Evolutionary conservation across 2,113 vertebrate species (phyloP).

Genomic region (Ivindomyrus marchei): DNA sequence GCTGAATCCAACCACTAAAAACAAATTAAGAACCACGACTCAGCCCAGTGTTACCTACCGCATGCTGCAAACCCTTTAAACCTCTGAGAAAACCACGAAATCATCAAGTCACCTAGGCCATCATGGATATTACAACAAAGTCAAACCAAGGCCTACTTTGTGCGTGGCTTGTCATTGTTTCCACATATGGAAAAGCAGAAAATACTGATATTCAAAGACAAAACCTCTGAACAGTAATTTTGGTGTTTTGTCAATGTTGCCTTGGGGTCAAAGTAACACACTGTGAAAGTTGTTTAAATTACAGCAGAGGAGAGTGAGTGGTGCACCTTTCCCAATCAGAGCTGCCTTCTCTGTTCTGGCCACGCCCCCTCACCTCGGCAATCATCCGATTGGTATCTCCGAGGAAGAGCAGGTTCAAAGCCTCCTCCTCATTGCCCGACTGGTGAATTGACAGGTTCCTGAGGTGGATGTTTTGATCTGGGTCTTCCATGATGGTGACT

Average conservation of each 20-base stretch:
- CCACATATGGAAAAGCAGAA: not conserved
- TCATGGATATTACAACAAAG: not conserved
- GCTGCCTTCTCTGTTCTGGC: not conserved
- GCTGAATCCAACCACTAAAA: not conserved
- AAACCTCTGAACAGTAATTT: not conserved
- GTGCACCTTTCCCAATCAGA: not conserved
- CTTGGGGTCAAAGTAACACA: not conserved
- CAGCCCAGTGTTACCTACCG: not conserved
- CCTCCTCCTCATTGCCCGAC: constrained; percentile 85
- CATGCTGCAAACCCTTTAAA: not conserved
- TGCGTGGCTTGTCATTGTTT: not conserved
- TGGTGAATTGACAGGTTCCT: constrained; percentile 86
- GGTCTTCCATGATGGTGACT: constrained; percentile 85
- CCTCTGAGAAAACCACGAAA: not conserved
- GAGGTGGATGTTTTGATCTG: constrained; percentile 91
- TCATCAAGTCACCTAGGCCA: not conserved
- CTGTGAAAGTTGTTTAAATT: not conserved
- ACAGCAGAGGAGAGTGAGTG: constrained; percentile 10
- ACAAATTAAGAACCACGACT: not conserved
- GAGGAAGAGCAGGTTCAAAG: constrained; percentile 87
- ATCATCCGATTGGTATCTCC: constrained; percentile 98
- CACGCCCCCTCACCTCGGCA: constrained; percentile 72
- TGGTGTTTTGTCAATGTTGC: not conserved
- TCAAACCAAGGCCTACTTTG: not conserved
- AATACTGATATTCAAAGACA: not conserved